Evolutionary conservation across 2,797 vertebrate genomes (phyloP), one percentile per base, ranked within the genome.

Genomic region (Thalassophryne amazonica): DNA sequence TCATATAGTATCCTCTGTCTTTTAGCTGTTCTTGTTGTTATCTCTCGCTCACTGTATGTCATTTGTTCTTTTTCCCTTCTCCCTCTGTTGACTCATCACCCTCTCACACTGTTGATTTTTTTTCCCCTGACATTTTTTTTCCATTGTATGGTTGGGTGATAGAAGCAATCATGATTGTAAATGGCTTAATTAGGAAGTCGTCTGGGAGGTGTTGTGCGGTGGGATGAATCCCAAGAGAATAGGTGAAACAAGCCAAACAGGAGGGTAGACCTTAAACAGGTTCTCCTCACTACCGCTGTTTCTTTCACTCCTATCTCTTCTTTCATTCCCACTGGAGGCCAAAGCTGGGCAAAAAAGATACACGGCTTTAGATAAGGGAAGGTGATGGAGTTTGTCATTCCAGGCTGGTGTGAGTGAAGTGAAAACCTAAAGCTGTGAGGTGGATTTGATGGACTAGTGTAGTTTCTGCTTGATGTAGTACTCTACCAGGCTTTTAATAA

Each of bases 111-210:
- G 49, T 51, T 22, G 19, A 30, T 47, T 46, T 76, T 58, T 43
- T 52, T 41, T 32, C 48, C 42, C 32, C 39, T 28, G 16, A 34
- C 19, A 38, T 60, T 17, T 23, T 39, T 54, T 53, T 40, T 38
- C 35, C 67, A 40, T 40, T 56, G 58, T 64, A 60, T 75, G 53
- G 41, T 71, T 62, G 79, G 40, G n/a, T 88, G 88, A 92, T 93
- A 89, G 86, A 91, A 89, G 89, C 6, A 17, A 85, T 81, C 89
- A 91, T 85, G 87, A 88, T 64, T 85, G 80, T 81, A 80, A 89
- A 86, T 92, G 89, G 87, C 90, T 83, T 89, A 90, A 94, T 96
- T 94, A 92, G 89, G 74, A 56, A 73, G 59, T 85, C 89, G 89
- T 51, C 33, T 82, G 91, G 91, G 91, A 91, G 82, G 72, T 69